These are phyloP conservation scores for Morelia viridis DNA, from an alignment of 2,797 vertebrate species.

Conservation along the genomic window DNA sequence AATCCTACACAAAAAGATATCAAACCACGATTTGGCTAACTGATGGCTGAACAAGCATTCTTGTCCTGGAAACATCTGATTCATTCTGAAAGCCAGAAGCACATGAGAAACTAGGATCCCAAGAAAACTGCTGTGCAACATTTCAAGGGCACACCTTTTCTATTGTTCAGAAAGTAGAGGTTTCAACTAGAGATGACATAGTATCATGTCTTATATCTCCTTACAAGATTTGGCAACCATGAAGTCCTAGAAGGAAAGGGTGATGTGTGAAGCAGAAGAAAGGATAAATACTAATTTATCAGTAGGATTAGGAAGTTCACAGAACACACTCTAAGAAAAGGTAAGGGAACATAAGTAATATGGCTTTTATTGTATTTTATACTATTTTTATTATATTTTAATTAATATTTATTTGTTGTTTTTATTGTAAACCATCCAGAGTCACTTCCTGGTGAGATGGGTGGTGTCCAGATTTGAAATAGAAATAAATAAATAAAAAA, in stretches of 20 bases:
- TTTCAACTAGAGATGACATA: constrained; percentile 4
- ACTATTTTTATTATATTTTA: too few species aligned
- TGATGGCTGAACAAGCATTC: neutral
- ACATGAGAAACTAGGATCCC: neutral
- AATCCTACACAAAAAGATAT: neutral
- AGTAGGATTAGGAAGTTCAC: constrained; percentile 51
- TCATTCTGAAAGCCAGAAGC: neutral
- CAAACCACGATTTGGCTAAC: neutral
- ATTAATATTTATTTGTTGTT: too few species aligned
- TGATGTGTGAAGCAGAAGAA: constrained; percentile 42
- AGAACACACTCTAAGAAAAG: constrained; percentile 56
- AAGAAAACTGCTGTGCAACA: neutral
- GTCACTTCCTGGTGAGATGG: too few species aligned
- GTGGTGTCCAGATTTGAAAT: too few species aligned
- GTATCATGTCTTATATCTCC: constrained; percentile 29
- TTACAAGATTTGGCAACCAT: constrained; percentile 1
- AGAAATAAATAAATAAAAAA: too few species aligned
- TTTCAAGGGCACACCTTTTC: neutral
- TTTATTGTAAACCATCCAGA: too few species aligned
- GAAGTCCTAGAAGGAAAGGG: constrained; percentile 2
- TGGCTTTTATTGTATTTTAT: too few species aligned
- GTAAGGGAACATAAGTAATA: constrained; percentile 30
- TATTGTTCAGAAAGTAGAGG: neutral
- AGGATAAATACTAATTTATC: constrained; percentile 63
- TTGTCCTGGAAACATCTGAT: neutral